Base-by-base conservation (phyloP, 2,888 invertebrate species). In the Caenorhabditis sp. region DNA sequence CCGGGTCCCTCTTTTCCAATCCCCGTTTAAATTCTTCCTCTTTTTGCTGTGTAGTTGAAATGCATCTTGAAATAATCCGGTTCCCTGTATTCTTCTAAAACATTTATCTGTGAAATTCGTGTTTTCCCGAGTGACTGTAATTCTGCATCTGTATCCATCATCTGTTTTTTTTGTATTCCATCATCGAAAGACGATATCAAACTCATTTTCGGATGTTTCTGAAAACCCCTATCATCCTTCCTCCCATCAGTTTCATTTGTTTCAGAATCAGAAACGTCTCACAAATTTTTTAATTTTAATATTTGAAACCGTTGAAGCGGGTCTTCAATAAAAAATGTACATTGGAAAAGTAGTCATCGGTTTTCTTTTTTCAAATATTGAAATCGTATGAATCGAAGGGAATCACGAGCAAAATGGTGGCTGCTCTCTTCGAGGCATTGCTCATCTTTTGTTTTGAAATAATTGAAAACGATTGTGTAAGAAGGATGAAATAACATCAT, bases 281-380 rank as follows among this genome's bases (percentile, higher is more conserved):
- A 70, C 38, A 38, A 24, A 26, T 41, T 4, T 41, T 73, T 63
- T 41, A 63, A 41, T 14, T 28, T 61, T 69, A 54, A 54, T 69
- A 61, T 54, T 70, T 77, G 69, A 79, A 79, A 56, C 19, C 63
- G 54, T 81, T 81, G 80, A 74, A 81, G 80, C 80, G 74, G 80
- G 80, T 81, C 74, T 81, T 81, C 80, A 75, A 75, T 81, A 81
- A 77, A 76, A 69, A 26, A 38, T 61, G 38, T 68, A 75, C 47
- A 68, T 66, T 74, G 58, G 44, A n/a, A 56, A 54, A 54, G 14
- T 5, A 26, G 3, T 14, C 47, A 47, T 22, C 22, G 10, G 14
- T 47, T 4, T 19, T 47, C 19, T n/a, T 47, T 47, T 47, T 49
- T 49, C 4, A 19, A 49, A 12, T 47, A 14, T n/a, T 22, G 22